Base-by-base conservation (phyloP, 92 coral and sea anemone species). In the Palythoa grandiflora region DNA sequence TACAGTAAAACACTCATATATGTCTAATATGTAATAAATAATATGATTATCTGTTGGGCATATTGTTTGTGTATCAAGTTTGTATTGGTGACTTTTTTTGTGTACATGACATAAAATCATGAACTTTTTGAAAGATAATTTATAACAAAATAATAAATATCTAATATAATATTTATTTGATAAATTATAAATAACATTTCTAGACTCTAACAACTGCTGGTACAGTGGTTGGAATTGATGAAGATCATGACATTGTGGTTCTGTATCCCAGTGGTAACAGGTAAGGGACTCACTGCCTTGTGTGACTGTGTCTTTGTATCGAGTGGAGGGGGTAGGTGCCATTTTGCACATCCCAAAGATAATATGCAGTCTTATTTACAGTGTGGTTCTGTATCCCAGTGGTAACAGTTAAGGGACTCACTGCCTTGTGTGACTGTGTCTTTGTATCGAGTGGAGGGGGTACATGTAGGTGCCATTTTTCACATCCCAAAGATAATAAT, bases 171-270 rank as follows among this genome's bases (percentile, higher is more conserved):
- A 28, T 28, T 28, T 28, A 28, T 28, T 44, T 68, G 73, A 68
- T 68, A 14, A 3, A 5, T n/a, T 16, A 20, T 68, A 19, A 12
- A 19, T 36, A 36, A 6, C 11, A 8, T 37, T 50, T 88, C 54
- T 86, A 96, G 99, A 96, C 99, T 68, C 89, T 96, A 68, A 95
- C 98, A 15, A 93, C 99, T 39, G 87, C 99, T 61, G 99, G 99
- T 50, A 91, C 99, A 35, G 98, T 96, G 76, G 99, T 96, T 73
- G 99, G 99, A 65, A 96, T 96, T 89, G 99, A 96, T 90, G 99
- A 95, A 79, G 99, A 96, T 90, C 99, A 95, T 92, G 99, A 96
- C 91, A 96, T 96, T 84, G 96, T 96, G 78, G 99, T 96, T 10
- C 91, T 96, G 2, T 96, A 95, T 72, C 99, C 99, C 21, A 93